phyloP scores from a whole-genome alignment of 2,113 vertebrate genomes.

The Boulengeromyrus knoepffleri region DNA sequence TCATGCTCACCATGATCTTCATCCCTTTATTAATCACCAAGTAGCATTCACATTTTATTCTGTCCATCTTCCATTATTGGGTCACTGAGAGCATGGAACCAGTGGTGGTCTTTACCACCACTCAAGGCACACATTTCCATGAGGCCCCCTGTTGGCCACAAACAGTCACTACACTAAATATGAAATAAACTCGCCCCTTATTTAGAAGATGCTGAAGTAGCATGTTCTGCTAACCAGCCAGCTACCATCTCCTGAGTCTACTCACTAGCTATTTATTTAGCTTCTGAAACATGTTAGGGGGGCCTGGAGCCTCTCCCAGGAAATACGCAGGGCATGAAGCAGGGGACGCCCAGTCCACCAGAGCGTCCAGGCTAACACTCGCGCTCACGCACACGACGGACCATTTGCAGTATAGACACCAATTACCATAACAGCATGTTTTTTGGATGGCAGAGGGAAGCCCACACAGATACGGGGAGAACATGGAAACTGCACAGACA shows the following conservation, averaged over 20 bases:
- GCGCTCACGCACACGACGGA: neutral
- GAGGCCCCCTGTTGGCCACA: neutral
- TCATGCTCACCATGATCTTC: neutral
- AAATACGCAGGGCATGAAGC: neutral
- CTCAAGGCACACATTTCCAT: too few species aligned
- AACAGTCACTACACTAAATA: neutral
- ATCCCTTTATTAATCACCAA: neutral
- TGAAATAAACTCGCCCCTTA: too few species aligned
- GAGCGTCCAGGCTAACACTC: neutral
- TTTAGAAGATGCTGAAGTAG: too few species aligned
- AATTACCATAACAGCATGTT: neutral
- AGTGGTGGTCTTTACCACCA: neutral
- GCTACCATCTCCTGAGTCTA: neutral
- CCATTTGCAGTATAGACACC: neutral
- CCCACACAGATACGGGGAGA: neutral
- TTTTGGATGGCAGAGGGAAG: neutral
- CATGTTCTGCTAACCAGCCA: neutral
- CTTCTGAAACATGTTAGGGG: neutral
- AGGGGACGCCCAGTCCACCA: neutral
- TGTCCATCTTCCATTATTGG: neutral
- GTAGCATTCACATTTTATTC: neutral
- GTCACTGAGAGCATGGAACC: neutral
- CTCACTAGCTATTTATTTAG: neutral
- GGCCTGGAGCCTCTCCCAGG: neutral
- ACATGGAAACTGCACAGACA: neutral